A percentile compares a stretch with the other conserved stretches of the same genome.
phyloP scores from a whole-genome alignment of 2,113 vertebrate genomes.

The Archocentrus centrarchus region DNA sequence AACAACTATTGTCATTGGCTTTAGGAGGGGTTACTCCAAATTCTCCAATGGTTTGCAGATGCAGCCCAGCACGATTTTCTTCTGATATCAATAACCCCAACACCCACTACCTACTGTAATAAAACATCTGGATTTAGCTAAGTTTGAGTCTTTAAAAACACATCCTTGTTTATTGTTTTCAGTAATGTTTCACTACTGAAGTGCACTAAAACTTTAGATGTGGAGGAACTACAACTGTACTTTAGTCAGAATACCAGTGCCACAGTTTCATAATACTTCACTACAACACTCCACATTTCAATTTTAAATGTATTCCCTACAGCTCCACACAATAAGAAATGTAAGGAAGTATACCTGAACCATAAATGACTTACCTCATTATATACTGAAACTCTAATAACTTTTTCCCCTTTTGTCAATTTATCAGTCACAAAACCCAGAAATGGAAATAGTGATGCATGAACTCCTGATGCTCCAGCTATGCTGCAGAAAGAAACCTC shows the following conservation, averaged over 20 bases:
- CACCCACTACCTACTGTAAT: too few species aligned
- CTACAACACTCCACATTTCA: neutral
- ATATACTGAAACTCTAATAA: neutral
- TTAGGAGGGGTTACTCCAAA: too few species aligned
- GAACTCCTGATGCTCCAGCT: too few species aligned
- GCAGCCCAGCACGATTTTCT: too few species aligned
- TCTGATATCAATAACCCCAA: too few species aligned
- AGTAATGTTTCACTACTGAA: accelerated
- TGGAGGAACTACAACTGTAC: neutral
- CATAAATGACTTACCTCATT: neutral
- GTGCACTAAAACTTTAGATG: neutral
- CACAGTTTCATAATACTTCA: neutral
- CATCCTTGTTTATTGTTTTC: neutral
- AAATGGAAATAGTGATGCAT: too few species aligned
- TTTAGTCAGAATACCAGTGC: neutral
- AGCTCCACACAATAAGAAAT: neutral
- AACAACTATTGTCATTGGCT: too few species aligned
- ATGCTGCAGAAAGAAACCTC: too few species aligned
- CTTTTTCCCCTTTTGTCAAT: too few species aligned
- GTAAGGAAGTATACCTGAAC: neutral
- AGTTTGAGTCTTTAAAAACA: neutral
- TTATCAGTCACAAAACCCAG: neutral
- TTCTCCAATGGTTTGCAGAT: too few species aligned
- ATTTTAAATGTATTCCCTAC: accelerated
- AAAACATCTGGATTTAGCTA: too few species aligned